Base-by-base conservation (phyloP, 2,113 vertebrate species). In the Tretioscincus oriximinensis region DNA sequence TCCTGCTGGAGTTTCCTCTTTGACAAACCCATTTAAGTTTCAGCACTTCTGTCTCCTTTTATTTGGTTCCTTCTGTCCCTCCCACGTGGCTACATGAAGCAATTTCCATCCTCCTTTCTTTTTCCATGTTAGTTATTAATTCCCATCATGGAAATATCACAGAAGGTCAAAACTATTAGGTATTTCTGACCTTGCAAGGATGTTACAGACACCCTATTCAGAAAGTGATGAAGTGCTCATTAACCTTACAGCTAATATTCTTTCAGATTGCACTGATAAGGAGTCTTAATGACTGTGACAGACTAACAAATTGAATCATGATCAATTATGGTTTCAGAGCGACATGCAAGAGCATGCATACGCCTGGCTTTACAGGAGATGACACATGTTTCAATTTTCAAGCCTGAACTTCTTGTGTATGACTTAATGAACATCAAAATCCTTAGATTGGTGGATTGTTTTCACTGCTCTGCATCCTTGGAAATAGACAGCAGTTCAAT, bases 171-270 rank as follows among this genome's bases (percentile, higher is more conserved):
- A 87, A 78, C 58, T 82, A 81, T 86, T 88, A 89, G 76, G 81
- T 81, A 88, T 87, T 84, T 76, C 49, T 87, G 73, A 86, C 84
- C 85, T 88, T 82, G 81, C 83, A 77, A 80, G 81, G 88, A 81
- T 2, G 54, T 87, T 89, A 85, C 84, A 89, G 78, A 78, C 80
- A 81, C 80, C 72, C 45, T 88, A 88, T 77, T 86, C 86, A 20
- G 84, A 82, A 41, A 90, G 83, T 78, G 81, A 81, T 89, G 88
- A 86, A 41, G 86, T 86, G 47, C 85, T 90, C 0, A 0, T 88
- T 92, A 92, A 91, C 88, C 78, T 91, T 88, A 66, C 77, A 82
- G 91, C 90, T 90, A 88, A 83, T 91, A 88, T 81, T 89, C 84
- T 90, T 87, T 87, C 78, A 78, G 82, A 82, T 84, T 88, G 83